Evolutionary conservation across 2,797 vertebrate genomes (phyloP), one percentile per base, ranked within the genome.

Genomic region (Cygnus olor): DNA sequence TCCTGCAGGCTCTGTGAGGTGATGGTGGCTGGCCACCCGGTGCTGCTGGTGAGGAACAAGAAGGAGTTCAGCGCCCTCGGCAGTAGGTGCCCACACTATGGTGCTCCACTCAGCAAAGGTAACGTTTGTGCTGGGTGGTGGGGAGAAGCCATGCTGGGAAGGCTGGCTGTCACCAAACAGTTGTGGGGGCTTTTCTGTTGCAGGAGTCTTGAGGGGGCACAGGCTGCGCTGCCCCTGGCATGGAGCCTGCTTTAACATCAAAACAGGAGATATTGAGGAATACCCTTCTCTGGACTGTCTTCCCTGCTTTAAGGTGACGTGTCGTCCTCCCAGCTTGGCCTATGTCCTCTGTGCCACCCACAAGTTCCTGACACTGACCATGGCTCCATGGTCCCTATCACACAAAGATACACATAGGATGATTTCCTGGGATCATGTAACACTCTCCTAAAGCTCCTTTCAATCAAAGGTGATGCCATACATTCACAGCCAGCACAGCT

Each of bases 231-330:
- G 99, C 94, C 98, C 99, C 11, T 98, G 98, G 97, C 99, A 99
- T 0, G 99, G 99, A 0, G 98, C 99, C 19, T 99, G 98, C 96
- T 99, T 99, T 81, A 98, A 98, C 94, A 96, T 98, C 86, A 98
- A 82, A 93, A 99, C 98, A 2, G 99, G 99, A 42, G 99, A 99
- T 90, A 99, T 99, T 8, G 99, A 99, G 93, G 99, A 99, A 38
- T 99, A 98, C 92, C 99, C 99, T 12, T 97, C 98, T 30, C 96
- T 99, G 88, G 99, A 99, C 93, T 98, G 95, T 30, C 90, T 99
- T 36, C 97, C 98, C 22, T 89, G 90, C 77, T 98, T 98, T 53
- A 98, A 98, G 98, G 99, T 99, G 97, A 97, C 3, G 12, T 15
- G 44, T 40, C 42, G 34, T 76, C 22, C 24, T 78, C 51, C 32